These are phyloP conservation scores for Wiebesia pumilae DNA, from an alignment of 1,140 invertebrate genomes.

Conservation along the genomic window DNA sequence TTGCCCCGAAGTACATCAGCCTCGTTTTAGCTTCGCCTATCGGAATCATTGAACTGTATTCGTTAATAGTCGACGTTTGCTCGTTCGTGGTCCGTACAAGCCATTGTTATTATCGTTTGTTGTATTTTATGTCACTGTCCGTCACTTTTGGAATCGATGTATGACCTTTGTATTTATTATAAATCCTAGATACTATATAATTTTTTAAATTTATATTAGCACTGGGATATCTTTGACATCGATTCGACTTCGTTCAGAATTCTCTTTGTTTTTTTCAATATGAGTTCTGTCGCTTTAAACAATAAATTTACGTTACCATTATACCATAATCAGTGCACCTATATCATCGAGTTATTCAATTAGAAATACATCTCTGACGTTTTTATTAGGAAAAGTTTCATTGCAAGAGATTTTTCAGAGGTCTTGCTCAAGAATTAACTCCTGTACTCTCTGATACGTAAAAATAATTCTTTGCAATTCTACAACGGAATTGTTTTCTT, in stretches of 20 bases:
- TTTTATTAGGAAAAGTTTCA: background rate
- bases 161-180: background rate
- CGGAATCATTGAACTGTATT: background rate
- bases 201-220: background rate
- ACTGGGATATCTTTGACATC: background rate
- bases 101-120: background rate
- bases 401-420: background rate
- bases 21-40: background rate
- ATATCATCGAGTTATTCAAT: too few relatives aligned
- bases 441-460: background rate
- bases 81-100: background rate
- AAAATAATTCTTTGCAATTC: background rate
- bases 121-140: background rate
- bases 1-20: background rate
- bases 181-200: background rate
- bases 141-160: background rate
- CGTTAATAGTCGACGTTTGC: background rate
- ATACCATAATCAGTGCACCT: background rate
- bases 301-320: background rate
- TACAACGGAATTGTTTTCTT: background rate
- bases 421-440: background rate
- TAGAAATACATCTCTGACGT: background rate
- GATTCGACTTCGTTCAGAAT: background rate
- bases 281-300: background rate
- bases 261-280: background rate